Conservation (phyloP, 2,797 vertebrate species). For the Sebastes steindachneri region DNA sequence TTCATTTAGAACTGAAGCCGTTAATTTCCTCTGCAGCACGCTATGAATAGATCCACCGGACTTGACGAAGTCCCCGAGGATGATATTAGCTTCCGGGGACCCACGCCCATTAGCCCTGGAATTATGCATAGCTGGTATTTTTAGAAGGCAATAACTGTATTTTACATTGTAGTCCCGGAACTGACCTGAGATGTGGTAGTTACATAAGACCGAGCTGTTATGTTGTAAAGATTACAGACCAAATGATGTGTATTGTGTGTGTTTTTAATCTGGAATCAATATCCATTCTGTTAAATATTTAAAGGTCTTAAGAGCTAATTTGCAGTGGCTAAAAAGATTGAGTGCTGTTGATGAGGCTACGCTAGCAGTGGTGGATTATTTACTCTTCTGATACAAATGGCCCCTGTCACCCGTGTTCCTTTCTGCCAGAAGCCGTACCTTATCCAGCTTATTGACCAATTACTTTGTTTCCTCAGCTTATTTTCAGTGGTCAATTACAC, state of each 20-base stretch:
- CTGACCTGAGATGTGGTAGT: slow-evolving; percentile 37
- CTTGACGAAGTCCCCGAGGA: slow-evolving; percentile 26
- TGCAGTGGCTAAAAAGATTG: slow-evolving; percentile 70
- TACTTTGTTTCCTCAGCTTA: slow-evolving; percentile 23
- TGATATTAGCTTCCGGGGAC: slow-evolving; percentile 40
- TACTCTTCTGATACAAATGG: slow-evolving; percentile 64
- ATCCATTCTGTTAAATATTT: slow-evolving; percentile 83
- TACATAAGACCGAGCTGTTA: slow-evolving; percentile 34
- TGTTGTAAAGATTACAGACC: slow-evolving; percentile 54
- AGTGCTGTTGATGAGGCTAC: slow-evolving; percentile 50
- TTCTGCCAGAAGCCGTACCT: slow-evolving; percentile 38
- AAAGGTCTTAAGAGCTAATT: slow-evolving; percentile 69
- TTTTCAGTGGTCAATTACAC: slow-evolving; percentile 44
- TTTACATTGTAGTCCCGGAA: slow-evolving; percentile 20
- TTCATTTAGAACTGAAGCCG: slow-evolving; percentile 9
- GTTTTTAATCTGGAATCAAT: slow-evolving; percentile 73
- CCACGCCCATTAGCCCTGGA: slow-evolving; percentile 19
- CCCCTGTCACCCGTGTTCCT: slow-evolving; percentile 40
- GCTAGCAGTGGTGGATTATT: slow-evolving; percentile 58
- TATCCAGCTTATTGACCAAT: slow-evolving; percentile 57
- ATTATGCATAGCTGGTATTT: slow-evolving; percentile 56
- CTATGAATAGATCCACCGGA: slow-evolving; percentile 41
- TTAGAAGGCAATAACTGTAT: slow-evolving; percentile 52
- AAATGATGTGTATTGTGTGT: slow-evolving; percentile 51
- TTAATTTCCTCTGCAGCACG: slow-evolving; percentile 26